Conservation (phyloP, 2,113 vertebrate genomes). For the Platysternon megacephalum region DNA sequence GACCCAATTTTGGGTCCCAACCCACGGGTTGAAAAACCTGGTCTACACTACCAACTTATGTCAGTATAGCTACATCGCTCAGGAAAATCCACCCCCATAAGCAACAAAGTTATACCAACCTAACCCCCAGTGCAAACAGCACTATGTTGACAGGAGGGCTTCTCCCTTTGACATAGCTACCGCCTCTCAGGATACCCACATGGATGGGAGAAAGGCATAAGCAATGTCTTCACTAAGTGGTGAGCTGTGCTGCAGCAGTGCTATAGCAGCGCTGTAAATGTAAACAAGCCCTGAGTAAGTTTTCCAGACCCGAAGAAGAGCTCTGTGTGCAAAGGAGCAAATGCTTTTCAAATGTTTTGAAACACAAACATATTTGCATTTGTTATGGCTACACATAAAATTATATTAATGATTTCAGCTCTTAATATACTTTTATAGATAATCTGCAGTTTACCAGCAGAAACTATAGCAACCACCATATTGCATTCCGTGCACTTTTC, state of each 20-base stretch:
- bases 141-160: neutral
- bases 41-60: neutral
- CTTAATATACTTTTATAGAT: neutral
- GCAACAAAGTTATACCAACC: neutral
- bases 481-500: neutral
- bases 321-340: neutral
- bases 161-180: neutral
- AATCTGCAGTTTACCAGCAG: neutral
- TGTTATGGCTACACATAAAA: neutral
- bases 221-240: neutral
- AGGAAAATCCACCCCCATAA: neutral
- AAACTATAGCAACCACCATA: neutral
- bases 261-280: too few species aligned
- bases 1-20: neutral
- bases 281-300: neutral
- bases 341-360: neutral
- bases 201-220: neutral
- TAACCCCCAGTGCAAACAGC: neutral
- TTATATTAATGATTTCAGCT: neutral
- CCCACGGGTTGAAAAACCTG: neutral
- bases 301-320: neutral
- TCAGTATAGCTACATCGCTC: neutral
- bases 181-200: neutral
- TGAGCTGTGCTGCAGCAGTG: neutral
- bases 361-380: neutral